These are phyloP conservation scores for Callyntrura guangdongensis DNA, from an alignment of 2,888 invertebrate species.

Conservation along the genomic window DNA sequence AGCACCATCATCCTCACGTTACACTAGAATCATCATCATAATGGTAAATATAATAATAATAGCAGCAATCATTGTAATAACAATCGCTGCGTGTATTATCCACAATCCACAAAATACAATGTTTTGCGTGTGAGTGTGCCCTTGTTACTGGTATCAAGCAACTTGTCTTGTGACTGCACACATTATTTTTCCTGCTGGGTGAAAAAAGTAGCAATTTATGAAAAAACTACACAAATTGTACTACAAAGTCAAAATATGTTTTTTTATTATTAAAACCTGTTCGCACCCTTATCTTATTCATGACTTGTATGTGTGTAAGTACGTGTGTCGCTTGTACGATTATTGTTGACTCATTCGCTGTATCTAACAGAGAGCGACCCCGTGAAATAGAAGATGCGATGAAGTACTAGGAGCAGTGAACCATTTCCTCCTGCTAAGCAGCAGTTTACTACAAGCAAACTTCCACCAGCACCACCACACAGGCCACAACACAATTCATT, in stretches of 20 bases:
- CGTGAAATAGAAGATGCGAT: no score
- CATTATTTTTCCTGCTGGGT: background rate
- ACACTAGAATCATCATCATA: no score
- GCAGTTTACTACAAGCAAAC: no score
- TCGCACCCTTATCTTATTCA: slow-evolving; percentile 50
- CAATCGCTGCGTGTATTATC: background rate
- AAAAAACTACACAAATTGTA: no score
- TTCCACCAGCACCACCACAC: no score
- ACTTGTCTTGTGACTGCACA: background rate
- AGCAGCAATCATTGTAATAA: slow-evolving; percentile 18
- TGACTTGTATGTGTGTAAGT: no score
- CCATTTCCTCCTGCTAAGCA: slow-evolving; percentile 8
- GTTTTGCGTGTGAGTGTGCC: background rate
- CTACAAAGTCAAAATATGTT: no score
- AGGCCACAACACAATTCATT: slow-evolving; percentile 21
- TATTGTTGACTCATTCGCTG: slow-evolving; percentile 58
- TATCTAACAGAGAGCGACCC: background rate
- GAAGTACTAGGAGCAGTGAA: background rate
- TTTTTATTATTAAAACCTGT: no score
- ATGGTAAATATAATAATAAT: slow-evolving; percentile 33
- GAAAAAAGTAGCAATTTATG: slow-evolving; percentile 31
- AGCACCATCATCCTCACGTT: slow-evolving; percentile 29
- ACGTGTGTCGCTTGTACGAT: background rate
- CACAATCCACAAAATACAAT: slow-evolving; percentile 9
- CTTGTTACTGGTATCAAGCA: slow-evolving; percentile 8